Conservation (phyloP, 37 sponge, comb jelly and placozoan species). For the Haliclona indistincta region DNA sequence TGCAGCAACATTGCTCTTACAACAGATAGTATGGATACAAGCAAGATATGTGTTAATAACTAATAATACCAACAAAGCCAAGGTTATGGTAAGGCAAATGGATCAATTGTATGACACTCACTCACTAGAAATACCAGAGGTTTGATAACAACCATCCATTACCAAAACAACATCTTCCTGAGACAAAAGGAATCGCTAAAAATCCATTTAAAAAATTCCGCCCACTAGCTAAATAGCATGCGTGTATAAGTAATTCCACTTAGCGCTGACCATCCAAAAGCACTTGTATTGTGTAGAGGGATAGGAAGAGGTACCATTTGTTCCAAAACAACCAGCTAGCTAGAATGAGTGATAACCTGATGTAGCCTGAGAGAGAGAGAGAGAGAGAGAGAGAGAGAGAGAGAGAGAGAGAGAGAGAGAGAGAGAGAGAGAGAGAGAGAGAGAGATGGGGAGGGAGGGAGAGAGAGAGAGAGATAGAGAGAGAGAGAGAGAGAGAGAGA, state of each 20-base stretch:
- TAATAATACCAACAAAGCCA: background rate
- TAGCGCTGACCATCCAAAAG: background rate
- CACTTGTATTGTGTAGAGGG: background rate
- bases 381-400: background rate
- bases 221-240: background rate
- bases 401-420: conserved; percentile 18
- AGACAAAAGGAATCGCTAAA: background rate
- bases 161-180: background rate
- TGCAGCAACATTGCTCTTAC: too few species aligned
- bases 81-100: background rate
- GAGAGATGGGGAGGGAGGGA: conserved; percentile 2
- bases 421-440: background rate
- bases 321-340: background rate
- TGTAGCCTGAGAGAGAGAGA: too few species aligned
- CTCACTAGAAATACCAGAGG: background rate
- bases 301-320: background rate
- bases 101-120: background rate
- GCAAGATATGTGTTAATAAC: background rate
- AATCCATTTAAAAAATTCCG: background rate
- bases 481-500: background rate
- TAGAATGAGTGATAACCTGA: background rate
- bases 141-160: background rate
- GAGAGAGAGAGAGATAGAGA: too few species aligned
- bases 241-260: background rate
- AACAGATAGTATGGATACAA: too few species aligned